These are phyloP conservation scores for Campoletis raptor DNA, from an alignment of 2,888 invertebrate species.

Conservation along the genomic window DNA sequence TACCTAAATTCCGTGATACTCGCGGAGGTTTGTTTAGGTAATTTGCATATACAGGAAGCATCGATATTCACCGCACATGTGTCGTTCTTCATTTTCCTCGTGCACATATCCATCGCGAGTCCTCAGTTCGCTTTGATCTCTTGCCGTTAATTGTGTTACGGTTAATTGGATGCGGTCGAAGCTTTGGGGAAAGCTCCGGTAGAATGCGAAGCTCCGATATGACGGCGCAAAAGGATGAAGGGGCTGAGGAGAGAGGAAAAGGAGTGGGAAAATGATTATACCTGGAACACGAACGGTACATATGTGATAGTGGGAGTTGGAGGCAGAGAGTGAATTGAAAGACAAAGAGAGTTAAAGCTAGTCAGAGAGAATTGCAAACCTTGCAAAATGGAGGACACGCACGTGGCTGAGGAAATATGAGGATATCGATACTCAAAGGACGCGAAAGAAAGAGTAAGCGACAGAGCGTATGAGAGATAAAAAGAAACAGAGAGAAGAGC, in stretches of 20 bases:
- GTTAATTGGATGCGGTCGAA: conserved; percentile 67
- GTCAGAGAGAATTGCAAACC: conserved; percentile 43
- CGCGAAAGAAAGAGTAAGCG: conserved; percentile 10
- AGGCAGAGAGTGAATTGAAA: conserved; percentile 42
- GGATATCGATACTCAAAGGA: conserved; percentile 26
- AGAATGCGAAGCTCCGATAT: conserved; percentile 30
- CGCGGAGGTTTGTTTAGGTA: background rate
- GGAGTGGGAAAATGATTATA: conserved; percentile 52
- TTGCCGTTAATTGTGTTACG: conserved; percentile 66
- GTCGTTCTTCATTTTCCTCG: conserved; percentile 21
- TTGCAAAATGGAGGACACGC: background rate
- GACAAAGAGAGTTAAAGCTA: conserved; percentile 5
- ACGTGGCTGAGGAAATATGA: conserved; percentile 28
- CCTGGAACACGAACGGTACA: background rate
- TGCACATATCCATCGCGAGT: conserved; percentile 6
- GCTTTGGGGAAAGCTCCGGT: conserved; percentile 61
- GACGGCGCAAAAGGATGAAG: background rate
- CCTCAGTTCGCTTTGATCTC: conserved; percentile 65
- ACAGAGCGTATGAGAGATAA: conserved; percentile 8
- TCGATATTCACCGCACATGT: conserved; percentile 23
- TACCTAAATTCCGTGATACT: background rate
- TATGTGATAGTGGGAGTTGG: conserved; percentile 2
- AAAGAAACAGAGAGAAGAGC: conserved; percentile 13
- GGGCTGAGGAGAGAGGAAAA: background rate
- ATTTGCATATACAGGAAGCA: conserved; percentile 3